Evolutionary conservation across 2,888 invertebrate species (phyloP), one percentile per base, ranked within the genome.

Genomic region (Nematopogon swammerdamellus): DNA sequence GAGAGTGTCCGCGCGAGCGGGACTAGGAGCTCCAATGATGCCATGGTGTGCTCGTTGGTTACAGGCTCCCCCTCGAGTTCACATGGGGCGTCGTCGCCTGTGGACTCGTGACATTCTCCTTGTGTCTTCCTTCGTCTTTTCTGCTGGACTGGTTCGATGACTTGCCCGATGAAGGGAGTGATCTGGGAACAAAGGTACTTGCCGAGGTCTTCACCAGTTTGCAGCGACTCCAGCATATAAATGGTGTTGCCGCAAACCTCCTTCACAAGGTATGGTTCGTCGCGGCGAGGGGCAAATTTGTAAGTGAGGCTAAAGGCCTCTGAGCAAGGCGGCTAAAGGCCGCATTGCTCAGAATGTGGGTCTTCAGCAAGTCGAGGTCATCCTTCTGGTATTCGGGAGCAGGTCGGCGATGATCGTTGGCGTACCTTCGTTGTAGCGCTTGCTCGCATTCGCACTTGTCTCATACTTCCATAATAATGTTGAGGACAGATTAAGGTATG

Each of bases 111-210:
- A 42, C 19, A 36, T 48, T n/a, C 48, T 42, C 3, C 48, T 18
- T 18, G 36, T 19, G 42, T 48, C 14, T 42, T 42, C 3, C 48
- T 18, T 18, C 19, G 36, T 10, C 48, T 36, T n/a, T 48, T 48
- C 16, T 14, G 17, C 14, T 48, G 18, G 18, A 48, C 11, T 8
- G 48, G 48, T 14, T 18, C 19, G 18, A 19, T 36, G 4, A 43
- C 48, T 14, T 18, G 18, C 16, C 48, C 44, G 3, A 48, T 25
- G 14, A 44, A 44, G 10, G 49, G 45, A 19, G 49, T 45, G n/a
- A 49, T n/a, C n/a, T 45, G 49, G 4, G 49, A 49, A n/a, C 19
- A 45, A 45, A 45, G 49, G 42, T 49, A 45, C 14, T 25, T 49
- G 19, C 45, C 45, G 1, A 49, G 3, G 18, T 8, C 11, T 16